A percentile compares a stretch with the other conserved stretches of the same genome.
Evolutionary conservation across 2,888 invertebrate genomes (phyloP).

Genomic region (Pandemis corylana): DNA sequence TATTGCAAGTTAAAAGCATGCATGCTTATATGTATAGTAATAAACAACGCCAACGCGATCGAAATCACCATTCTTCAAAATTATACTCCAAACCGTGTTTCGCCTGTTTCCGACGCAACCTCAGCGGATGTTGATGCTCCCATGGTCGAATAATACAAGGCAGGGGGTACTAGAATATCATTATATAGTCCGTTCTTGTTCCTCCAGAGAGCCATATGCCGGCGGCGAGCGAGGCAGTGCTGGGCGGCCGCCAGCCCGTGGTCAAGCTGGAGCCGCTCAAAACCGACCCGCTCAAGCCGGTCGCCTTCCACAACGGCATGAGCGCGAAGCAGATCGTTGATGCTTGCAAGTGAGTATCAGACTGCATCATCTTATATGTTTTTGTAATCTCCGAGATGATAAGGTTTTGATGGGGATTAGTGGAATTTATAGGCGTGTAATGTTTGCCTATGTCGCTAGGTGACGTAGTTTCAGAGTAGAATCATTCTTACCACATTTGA

Average conservation of each 20-base stretch:
- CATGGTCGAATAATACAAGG: no score
- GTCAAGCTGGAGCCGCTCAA: conserved; percentile 87
- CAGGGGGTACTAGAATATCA: no score
- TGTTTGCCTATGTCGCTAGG: neutral
- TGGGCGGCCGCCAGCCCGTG: conserved; percentile 85
- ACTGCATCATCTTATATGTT: no score
- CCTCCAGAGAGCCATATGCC: conserved; percentile 51
- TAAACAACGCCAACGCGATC: no score
- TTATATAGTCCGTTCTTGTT: no score
- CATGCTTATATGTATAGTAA: no score
- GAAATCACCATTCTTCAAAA: no score
- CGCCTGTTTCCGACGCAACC: no score
- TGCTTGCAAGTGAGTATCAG: conserved; percentile 87
- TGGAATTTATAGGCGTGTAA: neutral
- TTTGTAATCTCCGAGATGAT: no score
- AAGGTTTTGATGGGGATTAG: neutral
- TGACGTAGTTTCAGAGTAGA: neutral
- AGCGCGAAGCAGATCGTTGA: conserved; percentile 89
- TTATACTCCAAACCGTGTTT: no score
- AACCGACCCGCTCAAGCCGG: conserved; percentile 86
- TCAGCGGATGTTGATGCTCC: no score
- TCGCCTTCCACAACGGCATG: conserved; percentile 91
- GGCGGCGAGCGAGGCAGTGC: conserved; percentile 64
- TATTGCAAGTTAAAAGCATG: no score
- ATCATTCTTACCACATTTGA: neutral